Conservation (phyloP, 23 tunicate genomes). For the Oikopleura dioica region DNA sequence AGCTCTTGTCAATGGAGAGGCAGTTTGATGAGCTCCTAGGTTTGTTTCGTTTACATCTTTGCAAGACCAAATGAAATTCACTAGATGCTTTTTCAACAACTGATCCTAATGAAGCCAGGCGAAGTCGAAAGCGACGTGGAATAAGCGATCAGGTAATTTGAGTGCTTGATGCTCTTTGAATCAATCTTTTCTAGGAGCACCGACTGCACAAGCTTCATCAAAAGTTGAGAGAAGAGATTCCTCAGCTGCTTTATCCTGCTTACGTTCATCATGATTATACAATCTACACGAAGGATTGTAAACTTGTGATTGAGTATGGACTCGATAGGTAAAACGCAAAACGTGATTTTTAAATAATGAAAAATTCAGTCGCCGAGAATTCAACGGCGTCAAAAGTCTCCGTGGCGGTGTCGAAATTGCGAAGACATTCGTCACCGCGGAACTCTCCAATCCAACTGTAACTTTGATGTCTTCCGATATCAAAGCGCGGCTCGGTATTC, state of each 20-base stretch:
- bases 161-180: no score
- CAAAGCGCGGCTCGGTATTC: not conserved
- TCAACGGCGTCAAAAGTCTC: not conserved
- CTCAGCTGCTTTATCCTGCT: not conserved
- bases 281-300: not conserved
- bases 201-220: no score
- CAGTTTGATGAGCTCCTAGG: no score
- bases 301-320: not conserved
- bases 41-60: no score
- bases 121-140: no score
- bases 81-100: no score
- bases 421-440: not conserved
- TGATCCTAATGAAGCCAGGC: no score
- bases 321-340: not conserved
- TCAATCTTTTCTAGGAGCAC: no score
- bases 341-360: not conserved
- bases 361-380: not conserved
- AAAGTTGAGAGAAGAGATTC: constrained; percentile 5
- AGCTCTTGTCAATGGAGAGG: no score
- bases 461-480: not conserved
- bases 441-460: not conserved
- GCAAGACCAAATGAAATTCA: no score
- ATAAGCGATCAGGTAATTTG: no score
- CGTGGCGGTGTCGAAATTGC: not conserved
- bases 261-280: not conserved